Evolutionary conservation across 1,140 invertebrate species (phyloP).

Genomic region (Meloidogyne chitwoodi): DNA sequence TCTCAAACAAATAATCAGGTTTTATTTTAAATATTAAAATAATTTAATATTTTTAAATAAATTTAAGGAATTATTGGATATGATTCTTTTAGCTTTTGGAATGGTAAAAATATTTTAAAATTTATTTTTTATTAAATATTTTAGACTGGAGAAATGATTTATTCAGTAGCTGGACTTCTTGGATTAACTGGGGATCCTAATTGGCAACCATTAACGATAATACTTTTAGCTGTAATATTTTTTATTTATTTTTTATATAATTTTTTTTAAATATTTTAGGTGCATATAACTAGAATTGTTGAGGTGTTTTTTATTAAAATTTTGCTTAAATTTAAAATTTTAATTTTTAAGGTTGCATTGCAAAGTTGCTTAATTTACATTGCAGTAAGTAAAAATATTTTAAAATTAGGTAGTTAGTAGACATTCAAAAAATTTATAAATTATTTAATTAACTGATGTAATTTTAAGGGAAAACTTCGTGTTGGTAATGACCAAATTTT

Average conservation of each 20-base stretch:
- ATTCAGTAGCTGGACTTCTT: slow-evolving; percentile 54
- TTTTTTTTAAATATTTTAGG: slow-evolving; percentile 34
- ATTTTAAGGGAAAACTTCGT: slow-evolving; percentile 39
- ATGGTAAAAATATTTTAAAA: slow-evolving; percentile 16
- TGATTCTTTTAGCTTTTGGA: slow-evolving; percentile 52
- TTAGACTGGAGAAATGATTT: slow-evolving; percentile 55
- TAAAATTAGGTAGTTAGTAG: too few relatives aligned
- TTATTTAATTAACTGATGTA: not conserved
- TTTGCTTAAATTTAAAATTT: not conserved
- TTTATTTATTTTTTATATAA: not conserved
- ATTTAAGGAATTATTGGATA: slow-evolving; percentile 50
- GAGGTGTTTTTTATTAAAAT: slow-evolving; percentile 39
- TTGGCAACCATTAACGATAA: slow-evolving; percentile 43
- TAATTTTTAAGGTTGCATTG: slow-evolving; percentile 49
- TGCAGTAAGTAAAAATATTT: slow-evolving; percentile 28
- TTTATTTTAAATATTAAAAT: not conserved
- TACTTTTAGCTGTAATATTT: slow-evolving; percentile 8
- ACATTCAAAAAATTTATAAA: too few relatives aligned
- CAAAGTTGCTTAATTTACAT: slow-evolving; percentile 56
- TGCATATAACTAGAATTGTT: slow-evolving; percentile 51
- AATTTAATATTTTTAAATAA: too few relatives aligned
- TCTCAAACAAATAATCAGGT: not conserved
- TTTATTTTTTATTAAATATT: not conserved
- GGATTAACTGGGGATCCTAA: slow-evolving; percentile 48
- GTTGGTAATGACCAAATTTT: slow-evolving; percentile 41